Conservation (phyloP, 2,113 vertebrate genomes). For the Helogale parvula region DNA sequence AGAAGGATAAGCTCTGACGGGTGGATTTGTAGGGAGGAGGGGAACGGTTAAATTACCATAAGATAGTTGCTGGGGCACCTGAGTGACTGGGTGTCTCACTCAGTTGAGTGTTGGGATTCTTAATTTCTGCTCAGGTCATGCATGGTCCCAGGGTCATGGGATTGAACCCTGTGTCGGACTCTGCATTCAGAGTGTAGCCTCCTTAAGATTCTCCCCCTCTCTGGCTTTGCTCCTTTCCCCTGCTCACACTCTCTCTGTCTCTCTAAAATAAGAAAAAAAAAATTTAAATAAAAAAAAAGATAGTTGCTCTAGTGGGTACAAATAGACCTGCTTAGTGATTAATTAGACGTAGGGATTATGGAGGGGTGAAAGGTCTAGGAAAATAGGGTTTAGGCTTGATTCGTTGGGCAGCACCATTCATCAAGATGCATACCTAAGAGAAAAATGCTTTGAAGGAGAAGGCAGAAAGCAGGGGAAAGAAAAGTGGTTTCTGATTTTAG, state of each 20-base stretch:
- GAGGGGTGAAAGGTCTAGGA: neutral
- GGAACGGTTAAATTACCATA: neutral
- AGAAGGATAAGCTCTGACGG: neutral
- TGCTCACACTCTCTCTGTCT: neutral
- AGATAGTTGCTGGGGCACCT: neutral
- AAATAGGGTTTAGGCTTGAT: constrained; percentile 1
- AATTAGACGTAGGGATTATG: neutral
- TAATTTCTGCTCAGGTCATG: no score
- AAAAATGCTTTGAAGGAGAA: neutral
- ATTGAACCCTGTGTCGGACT: no score
- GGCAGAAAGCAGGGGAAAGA: neutral
- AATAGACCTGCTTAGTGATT: neutral
- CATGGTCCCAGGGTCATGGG: no score
- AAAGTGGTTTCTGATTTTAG: neutral
- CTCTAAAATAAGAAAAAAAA: neutral
- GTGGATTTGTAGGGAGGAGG: neutral
- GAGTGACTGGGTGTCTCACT: no score
- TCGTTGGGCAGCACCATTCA: neutral
- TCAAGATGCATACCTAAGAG: neutral
- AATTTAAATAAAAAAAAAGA: neutral
- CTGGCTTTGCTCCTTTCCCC: no score
- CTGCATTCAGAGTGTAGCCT: no score
- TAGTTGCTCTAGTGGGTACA: neutral
- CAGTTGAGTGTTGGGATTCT: no score
- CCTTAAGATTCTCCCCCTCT: no score